phyloP scores from a whole-genome alignment of 2,113 vertebrate genomes.

The Desmodus rotundus region DNA sequence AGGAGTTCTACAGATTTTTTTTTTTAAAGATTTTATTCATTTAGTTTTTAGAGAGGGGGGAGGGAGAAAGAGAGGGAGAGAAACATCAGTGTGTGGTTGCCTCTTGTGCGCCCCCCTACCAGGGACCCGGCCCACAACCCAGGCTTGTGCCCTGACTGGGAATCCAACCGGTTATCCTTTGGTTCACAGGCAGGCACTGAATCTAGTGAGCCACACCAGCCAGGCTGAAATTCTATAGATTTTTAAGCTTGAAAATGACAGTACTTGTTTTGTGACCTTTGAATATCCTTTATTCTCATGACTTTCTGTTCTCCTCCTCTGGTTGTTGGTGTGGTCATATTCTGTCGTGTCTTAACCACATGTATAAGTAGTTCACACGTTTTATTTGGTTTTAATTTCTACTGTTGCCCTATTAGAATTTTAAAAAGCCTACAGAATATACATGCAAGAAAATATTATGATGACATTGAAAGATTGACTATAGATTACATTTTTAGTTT shows the following conservation, averaged over 20 bases:
- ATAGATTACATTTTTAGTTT: neutral
- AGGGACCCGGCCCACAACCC: too few species aligned
- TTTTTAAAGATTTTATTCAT: neutral
- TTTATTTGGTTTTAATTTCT: neutral
- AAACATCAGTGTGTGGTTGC: too few species aligned
- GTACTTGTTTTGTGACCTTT: neutral
- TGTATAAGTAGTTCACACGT: neutral
- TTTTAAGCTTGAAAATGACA: neutral
- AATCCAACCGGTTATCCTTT: too few species aligned
- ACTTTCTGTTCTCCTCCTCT: neutral
- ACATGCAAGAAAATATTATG: neutral
- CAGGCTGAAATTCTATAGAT: neutral
- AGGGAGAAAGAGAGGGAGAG: too few species aligned
- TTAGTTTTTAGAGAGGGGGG: too few species aligned
- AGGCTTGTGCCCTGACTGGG: too few species aligned
- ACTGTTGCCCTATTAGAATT: neutral
- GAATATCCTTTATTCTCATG: neutral
- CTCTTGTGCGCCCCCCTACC: too few species aligned
- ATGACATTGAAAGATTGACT: neutral
- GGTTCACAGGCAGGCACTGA: too few species aligned
- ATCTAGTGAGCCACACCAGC: too few species aligned
- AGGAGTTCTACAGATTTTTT: neutral
- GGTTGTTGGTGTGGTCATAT: neutral
- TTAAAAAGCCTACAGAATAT: neutral
- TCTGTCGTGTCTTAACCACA: conserved; percentile 11